Evolutionary conservation across 2,113 vertebrate genomes (phyloP).

Genomic region (Tachuris rubrigastra): DNA sequence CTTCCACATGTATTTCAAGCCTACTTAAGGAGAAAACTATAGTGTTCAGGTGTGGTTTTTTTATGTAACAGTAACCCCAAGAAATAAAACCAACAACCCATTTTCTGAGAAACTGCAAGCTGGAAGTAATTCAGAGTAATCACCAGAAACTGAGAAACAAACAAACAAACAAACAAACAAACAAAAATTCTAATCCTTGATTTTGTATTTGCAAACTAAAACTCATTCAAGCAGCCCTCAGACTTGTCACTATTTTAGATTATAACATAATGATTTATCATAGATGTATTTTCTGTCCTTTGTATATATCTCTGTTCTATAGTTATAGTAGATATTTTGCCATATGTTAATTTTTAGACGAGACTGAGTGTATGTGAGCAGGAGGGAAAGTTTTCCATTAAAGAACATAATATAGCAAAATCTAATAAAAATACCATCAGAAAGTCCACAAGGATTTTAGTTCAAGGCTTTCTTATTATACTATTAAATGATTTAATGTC

Average conservation of each 20-base stretch:
- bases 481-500: conserved; percentile 31
- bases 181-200: neutral
- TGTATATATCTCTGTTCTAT: neutral
- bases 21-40: neutral
- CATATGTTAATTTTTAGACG: neutral
- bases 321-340: neutral
- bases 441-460: neutral
- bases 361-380: neutral
- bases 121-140: neutral
- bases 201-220: neutral
- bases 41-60: too few relatives aligned
- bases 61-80: neutral
- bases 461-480: conserved; percentile 29
- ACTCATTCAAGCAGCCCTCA: neutral
- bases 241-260: neutral
- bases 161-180: too few relatives aligned
- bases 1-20: neutral
- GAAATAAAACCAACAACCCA: neutral
- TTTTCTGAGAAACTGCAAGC: neutral
- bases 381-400: neutral
- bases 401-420: neutral
- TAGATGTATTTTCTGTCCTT: neutral
- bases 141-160: neutral
- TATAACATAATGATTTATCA: neutral
- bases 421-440: neutral